phyloP scores from a whole-genome alignment of 2,797 vertebrate species.

The Cirrhinus mrigala region DNA sequence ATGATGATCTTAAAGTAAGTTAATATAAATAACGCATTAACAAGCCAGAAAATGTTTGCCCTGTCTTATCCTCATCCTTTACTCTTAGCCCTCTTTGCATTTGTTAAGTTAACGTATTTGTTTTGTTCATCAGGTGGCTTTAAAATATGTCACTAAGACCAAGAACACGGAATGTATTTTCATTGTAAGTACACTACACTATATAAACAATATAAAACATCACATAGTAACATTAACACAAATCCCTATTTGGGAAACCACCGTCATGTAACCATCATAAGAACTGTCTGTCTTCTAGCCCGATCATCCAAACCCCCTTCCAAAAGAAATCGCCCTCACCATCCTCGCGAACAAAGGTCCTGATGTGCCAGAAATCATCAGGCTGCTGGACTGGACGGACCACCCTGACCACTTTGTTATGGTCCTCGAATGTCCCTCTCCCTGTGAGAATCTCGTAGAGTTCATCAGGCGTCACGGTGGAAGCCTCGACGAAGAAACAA shows the following conservation, averaged over 20 bases:
- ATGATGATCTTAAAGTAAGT: constrained; percentile 5
- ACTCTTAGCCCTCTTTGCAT: background rate
- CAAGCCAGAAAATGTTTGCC: background rate
- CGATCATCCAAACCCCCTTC: background rate
- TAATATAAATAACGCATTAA: background rate
- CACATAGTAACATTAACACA: background rate
- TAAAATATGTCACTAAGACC: constrained; percentile 1
- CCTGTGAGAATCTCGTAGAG: background rate
- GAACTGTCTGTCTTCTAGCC: background rate
- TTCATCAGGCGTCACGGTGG: background rate
- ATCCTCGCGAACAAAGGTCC: background rate
- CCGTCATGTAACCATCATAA: background rate
- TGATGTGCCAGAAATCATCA: background rate
- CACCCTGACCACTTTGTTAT: background rate
- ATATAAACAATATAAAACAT: background rate
- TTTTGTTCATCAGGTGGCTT: background rate
- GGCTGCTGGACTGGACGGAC: constrained; percentile 4
- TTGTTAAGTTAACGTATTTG: background rate
- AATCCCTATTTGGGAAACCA: background rate
- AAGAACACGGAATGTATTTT: background rate
- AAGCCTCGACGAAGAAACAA: background rate
- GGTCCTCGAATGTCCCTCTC: constrained; percentile 5
- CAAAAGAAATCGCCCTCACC: constrained; percentile 4
- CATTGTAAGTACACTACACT: background rate
- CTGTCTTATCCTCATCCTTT: background rate